These are phyloP conservation scores for Anorthoa munda DNA, from an alignment of 2,888 invertebrate genomes.

Conservation along the genomic window DNA sequence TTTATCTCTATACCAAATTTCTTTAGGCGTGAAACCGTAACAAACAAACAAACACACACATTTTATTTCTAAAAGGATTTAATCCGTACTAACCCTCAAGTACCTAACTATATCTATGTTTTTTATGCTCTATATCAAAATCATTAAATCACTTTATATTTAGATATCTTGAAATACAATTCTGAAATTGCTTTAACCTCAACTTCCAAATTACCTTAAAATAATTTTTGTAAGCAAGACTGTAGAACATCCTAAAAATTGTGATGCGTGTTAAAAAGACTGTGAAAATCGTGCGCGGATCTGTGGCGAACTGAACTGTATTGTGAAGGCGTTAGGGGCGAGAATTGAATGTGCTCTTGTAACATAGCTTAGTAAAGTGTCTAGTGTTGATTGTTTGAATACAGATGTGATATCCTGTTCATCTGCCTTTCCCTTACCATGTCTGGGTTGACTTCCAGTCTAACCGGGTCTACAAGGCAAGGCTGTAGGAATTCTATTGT, in stretches of 20 bases:
- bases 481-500: neutral
- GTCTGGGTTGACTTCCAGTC: neutral
- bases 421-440: neutral
- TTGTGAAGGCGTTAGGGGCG: slow-evolving; percentile 42
- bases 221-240: slow-evolving; percentile 9
- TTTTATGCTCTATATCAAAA: no score
- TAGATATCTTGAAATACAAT: no score
- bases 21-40: no score
- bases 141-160: no score
- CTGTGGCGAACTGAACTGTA: slow-evolving; percentile 50
- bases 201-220: neutral
- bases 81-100: no score
- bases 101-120: no score
- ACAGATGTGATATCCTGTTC: neutral
- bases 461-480: neutral
- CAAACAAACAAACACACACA: no score
- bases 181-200: slow-evolving; percentile 3
- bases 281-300: slow-evolving; percentile 16
- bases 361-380: slow-evolving; percentile 22
- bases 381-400: neutral
- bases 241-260: neutral
- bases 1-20: no score
- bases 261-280: slow-evolving; percentile 33
- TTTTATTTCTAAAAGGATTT: no score
- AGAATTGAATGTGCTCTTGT: slow-evolving; percentile 53